Conservation (phyloP, 2,888 invertebrate genomes). For the Melanotus villosus region DNA sequence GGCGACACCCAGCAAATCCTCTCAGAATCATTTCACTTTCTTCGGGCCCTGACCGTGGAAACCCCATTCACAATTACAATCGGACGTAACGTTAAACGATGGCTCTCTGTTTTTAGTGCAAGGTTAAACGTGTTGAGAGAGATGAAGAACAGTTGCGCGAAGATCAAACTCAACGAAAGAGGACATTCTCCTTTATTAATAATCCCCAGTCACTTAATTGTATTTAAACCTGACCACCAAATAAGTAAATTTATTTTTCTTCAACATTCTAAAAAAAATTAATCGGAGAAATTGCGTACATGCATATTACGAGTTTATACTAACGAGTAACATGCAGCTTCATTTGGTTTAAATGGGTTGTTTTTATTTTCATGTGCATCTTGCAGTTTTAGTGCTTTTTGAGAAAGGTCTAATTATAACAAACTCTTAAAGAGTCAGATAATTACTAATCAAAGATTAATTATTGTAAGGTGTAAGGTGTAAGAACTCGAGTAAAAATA, state of each 20-base stretch:
- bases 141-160: not conserved
- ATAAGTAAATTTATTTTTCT: constrained; percentile 3
- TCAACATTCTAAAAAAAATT: not conserved
- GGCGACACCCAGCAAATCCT: constrained; percentile 55
- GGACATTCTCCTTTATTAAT: constrained; percentile 22
- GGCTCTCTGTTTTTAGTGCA: constrained; percentile 26
- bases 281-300: not conserved
- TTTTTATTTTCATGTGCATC: too few relatives aligned
- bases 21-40: constrained; percentile 61
- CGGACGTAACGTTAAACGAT: constrained; percentile 9
- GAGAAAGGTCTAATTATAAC: too few relatives aligned
- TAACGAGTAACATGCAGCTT: too few relatives aligned
- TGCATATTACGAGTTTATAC: too few relatives aligned
- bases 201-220: constrained; percentile 28
- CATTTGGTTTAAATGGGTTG: too few relatives aligned
- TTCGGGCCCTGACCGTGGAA: constrained; percentile 53
- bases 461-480: too few relatives aligned
- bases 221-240: not conserved
- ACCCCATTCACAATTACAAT: not conserved
- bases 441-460: too few relatives aligned
- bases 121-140: constrained; percentile 13
- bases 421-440: too few relatives aligned
- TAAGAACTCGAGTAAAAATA: too few relatives aligned
- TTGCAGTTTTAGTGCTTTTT: too few relatives aligned
- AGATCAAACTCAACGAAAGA: constrained; percentile 10